These are phyloP conservation scores for Suricata suricatta DNA, from an alignment of 2,113 vertebrate genomes.

Conservation along the genomic window DNA sequence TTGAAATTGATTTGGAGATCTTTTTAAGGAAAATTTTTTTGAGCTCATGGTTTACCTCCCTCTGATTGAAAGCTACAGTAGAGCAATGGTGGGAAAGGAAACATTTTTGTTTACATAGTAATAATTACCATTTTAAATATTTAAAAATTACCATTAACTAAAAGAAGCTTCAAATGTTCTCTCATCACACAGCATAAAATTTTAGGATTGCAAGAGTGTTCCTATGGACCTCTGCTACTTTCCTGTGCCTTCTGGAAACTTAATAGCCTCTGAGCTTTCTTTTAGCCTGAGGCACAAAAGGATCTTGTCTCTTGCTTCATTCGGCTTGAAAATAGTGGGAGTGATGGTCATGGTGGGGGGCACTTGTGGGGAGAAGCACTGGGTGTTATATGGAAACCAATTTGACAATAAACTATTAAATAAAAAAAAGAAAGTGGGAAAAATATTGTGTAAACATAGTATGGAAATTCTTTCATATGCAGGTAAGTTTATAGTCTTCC, in stretches of 20 bases:
- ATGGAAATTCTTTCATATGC: conserved; percentile 37
- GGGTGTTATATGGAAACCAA: no score
- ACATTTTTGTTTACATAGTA: conserved; percentile 60
- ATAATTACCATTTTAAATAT: conserved; percentile 66
- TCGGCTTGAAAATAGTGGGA: conserved; percentile 49
- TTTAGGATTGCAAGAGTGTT: conserved; percentile 52
- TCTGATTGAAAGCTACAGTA: conserved; percentile 67
- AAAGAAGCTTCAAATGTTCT: conserved; percentile 52
- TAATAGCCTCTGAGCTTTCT: conserved; percentile 58
- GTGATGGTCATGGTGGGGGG: no score
- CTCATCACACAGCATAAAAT: conserved; percentile 54
- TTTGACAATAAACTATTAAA: no score
- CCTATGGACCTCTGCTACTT: conserved; percentile 48
- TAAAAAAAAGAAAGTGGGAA: background rate
- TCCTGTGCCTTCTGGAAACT: conserved; percentile 26
- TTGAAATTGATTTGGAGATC: conserved; percentile 65
- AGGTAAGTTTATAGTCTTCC: background rate
- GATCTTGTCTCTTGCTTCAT: conserved; percentile 43
- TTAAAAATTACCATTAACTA: conserved; percentile 64
- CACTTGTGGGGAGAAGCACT: no score
- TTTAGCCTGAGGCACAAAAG: conserved; percentile 45
- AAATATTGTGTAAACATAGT: conserved; percentile 14
- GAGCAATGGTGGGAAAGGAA: conserved; percentile 54
- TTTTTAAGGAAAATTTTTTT: conserved; percentile 61
- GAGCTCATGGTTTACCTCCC: conserved; percentile 56